phyloP scores from a whole-genome alignment of 2,797 vertebrate species.

The Cyprinella venusta region DNA sequence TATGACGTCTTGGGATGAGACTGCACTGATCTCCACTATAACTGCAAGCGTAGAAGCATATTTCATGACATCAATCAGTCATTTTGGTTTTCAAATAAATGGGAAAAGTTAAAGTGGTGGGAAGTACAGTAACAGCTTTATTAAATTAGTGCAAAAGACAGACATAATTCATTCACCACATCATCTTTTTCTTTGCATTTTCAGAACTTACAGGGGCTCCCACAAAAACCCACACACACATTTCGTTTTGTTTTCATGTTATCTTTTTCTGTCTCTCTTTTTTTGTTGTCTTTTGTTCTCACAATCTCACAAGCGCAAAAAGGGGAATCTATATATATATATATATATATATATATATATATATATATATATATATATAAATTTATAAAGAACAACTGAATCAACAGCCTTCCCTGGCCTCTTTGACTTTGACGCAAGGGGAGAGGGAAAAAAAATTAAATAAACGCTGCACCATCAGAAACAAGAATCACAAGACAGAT shows the following conservation, averaged over 20 bases:
- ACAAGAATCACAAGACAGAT: constrained; percentile 67
- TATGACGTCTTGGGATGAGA: too few relatives aligned
- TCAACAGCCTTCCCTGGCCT: constrained; percentile 69
- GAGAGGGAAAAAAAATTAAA: constrained; percentile 46
- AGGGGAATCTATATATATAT: neutral
- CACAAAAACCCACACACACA: constrained; percentile 70
- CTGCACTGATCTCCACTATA: too few relatives aligned
- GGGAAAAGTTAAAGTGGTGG: constrained; percentile 61
- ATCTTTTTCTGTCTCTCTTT: constrained; percentile 33
- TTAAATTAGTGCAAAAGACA: constrained; percentile 91
- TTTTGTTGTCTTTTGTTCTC: constrained; percentile 57
- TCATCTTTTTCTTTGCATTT: constrained; percentile 76
- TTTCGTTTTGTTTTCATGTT: constrained; percentile 39
- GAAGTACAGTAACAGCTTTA: constrained; percentile 86
- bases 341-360: too few relatives aligned
- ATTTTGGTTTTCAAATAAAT: constrained; percentile 43
- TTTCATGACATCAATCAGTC: neutral
- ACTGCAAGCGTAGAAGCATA: neutral
- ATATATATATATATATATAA: too few relatives aligned
- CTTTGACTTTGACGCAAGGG: constrained; percentile 59
- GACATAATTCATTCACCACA: constrained; percentile 83
- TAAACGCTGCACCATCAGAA: constrained; percentile 64
- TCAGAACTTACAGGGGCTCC: constrained; percentile 69
- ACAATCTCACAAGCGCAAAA: constrained; percentile 70
- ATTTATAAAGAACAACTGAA: constrained; percentile 67